Base-by-base conservation (phyloP, 2,888 invertebrate genomes). In the Lymantria dispar region DNA sequence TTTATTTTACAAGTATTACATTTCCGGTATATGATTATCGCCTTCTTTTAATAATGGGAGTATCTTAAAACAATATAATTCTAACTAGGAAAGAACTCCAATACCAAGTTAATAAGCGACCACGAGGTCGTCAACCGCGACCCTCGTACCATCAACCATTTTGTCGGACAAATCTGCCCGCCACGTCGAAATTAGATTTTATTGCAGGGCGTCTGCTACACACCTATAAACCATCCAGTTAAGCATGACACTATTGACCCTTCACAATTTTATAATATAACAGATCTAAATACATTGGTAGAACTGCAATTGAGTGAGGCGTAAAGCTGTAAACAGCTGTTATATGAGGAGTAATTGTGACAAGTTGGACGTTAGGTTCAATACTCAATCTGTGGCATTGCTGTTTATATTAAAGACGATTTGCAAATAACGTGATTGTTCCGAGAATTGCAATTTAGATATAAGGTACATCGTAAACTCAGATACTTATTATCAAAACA, bases 181-280 rank as follows among this genome's bases (percentile, higher is more conserved):
- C 80, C 74, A 89, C 82, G 88, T 88, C 88, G 90, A 91, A 90
- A 91, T 91, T 91, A 89, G 90, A 91, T 90, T 90, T 91, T 90
- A 90, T 89, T 89, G 83, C 88, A 72, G 78, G 79, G 78, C 87
- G 89, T 86, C 87, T 85, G 85, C 77, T 76, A 76, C 76, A 77
- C 75, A 76, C 73, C 70, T 70, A 69, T 63, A 66, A 49, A 54
- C 57, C 64, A 33, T 68, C 87, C 84, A 84, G 56, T 58, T 56
- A 72, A 77, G 54, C 49, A 50, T 54, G 80, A 78, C 60, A 77
- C 49, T 10, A 30, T 29, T 5, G 8, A 15, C 36, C 5, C 22
- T 22, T n/a, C 43, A 22, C 12, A 0, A 14, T 9, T 8, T 29
- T 14, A 39, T 36, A 13, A 0, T 41, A 46, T 60, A 48, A 64